phyloP scores from a whole-genome alignment of 2,797 vertebrate species.

The Pangasius macronema region DNA sequence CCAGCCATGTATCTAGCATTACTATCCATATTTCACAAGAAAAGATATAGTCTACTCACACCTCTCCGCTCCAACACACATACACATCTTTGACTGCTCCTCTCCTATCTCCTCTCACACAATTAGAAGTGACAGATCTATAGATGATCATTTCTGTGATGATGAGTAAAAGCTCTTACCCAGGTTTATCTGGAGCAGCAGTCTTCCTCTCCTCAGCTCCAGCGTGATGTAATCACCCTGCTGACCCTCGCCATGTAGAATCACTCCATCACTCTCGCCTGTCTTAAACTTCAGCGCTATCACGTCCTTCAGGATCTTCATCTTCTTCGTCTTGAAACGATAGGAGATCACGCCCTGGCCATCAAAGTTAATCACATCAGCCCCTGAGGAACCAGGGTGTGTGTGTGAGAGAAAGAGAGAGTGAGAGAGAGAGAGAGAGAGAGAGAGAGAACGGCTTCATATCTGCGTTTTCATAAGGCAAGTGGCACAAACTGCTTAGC shows the following conservation, averaged over 20 bases:
- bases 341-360: constrained; percentile 93
- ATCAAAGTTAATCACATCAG: constrained; percentile 96
- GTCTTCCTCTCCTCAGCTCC: constrained; percentile 87
- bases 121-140: background rate
- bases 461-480: background rate
- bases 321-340: constrained; percentile 95
- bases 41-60: background rate
- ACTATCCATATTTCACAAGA: background rate
- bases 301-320: constrained; percentile 98
- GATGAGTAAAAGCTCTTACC: constrained; percentile 70
- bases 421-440: background rate
- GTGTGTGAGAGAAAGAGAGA: background rate
- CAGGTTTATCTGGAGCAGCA: constrained; percentile 91
- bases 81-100: background rate
- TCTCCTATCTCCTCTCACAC: background rate
- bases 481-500: background rate
- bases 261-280: constrained; percentile 91
- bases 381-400: constrained; percentile 74
- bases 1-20: background rate
- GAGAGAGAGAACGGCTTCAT: background rate
- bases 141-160: background rate
- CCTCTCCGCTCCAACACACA: background rate
- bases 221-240: constrained; percentile 97
- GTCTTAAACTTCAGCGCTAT: constrained; percentile 96
- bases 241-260: constrained; percentile 96